Conservation (phyloP, 2,888 invertebrate genomes). For the Aquatica leii region DNA sequence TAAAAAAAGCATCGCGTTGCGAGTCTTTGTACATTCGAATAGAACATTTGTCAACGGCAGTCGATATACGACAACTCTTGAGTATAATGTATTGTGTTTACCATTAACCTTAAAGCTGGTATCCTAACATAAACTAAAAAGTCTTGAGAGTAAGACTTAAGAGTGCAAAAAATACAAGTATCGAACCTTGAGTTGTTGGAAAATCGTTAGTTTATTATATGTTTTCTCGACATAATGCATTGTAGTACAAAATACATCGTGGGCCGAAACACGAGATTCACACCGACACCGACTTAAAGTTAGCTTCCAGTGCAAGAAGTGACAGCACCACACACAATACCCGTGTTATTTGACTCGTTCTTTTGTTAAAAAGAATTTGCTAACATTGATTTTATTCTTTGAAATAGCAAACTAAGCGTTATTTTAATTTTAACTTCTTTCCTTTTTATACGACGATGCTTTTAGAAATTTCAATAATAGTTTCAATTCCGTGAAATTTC, state of each 20-base stretch:
- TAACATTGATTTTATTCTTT: conserved; percentile 16
- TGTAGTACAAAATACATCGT: conserved; percentile 35
- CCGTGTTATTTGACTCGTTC: conserved; percentile 30
- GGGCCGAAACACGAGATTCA: conserved; percentile 35
- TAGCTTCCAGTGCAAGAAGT: conserved; percentile 32
- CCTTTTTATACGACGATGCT: conserved; percentile 37
- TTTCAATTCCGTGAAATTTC: conserved; percentile 54
- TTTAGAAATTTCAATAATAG: conserved; percentile 54
- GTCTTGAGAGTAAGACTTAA: conserved; percentile 15
- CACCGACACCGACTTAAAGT: conserved; percentile 33
- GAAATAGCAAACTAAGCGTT: conserved; percentile 13
- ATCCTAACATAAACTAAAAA: conserved; percentile 13
- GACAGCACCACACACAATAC: conserved; percentile 39
- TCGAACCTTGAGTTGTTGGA: conserved; percentile 22
- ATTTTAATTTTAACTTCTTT: conserved; percentile 10
- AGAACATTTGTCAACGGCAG: conserved; percentile 59
- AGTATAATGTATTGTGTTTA: conserved; percentile 60
- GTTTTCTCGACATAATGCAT: conserved; percentile 33
- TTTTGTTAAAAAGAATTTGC: conserved; percentile 28
- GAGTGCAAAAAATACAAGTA: conserved; percentile 3
- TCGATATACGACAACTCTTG: conserved; percentile 50
- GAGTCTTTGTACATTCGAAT: conserved; percentile 55
- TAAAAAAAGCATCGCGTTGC: conserved; percentile 53
- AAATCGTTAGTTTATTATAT: conserved; percentile 33
- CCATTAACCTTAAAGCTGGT: conserved; percentile 52